phyloP scores from a whole-genome alignment of 2,113 vertebrate genomes.

The Cryptoleucopteryx plumbea region DNA sequence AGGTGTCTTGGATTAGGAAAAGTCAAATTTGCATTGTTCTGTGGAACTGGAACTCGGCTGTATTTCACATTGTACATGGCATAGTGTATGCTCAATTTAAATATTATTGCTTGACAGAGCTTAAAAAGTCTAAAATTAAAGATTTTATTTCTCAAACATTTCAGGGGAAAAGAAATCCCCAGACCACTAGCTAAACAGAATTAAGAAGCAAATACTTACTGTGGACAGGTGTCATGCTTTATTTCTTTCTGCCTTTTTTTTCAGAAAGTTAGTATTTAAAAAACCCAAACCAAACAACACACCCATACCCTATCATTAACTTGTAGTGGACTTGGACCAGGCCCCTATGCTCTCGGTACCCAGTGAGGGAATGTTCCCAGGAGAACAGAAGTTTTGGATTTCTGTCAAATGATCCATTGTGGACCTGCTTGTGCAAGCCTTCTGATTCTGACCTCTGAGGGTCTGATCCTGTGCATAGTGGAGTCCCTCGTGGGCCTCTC shows the following conservation, averaged over 20 bases:
- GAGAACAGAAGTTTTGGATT: neutral
- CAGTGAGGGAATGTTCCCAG: neutral
- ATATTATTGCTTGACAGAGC: neutral
- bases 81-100: neutral
- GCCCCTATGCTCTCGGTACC: accelerated
- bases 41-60: neutral
- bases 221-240: neutral
- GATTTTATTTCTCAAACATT: neutral
- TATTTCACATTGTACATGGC: neutral
- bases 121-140: neutral
- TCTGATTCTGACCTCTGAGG: neutral
- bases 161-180: neutral
- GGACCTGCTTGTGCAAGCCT: neutral
- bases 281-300: neutral
- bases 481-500: neutral
- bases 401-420: neutral
- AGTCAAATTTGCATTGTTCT: neutral
- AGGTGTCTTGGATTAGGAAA: neutral
- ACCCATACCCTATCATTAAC: neutral
- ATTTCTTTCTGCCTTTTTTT: neutral
- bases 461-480: neutral
- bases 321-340: neutral
- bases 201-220: neutral
- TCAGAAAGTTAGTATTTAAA: neutral
- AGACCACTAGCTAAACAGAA: neutral